A percentile compares a stretch with the other conserved stretches of the same genome.
Conservation (phyloP, 2,888 invertebrate genomes). For the Pristionchus mayeri region DNA sequence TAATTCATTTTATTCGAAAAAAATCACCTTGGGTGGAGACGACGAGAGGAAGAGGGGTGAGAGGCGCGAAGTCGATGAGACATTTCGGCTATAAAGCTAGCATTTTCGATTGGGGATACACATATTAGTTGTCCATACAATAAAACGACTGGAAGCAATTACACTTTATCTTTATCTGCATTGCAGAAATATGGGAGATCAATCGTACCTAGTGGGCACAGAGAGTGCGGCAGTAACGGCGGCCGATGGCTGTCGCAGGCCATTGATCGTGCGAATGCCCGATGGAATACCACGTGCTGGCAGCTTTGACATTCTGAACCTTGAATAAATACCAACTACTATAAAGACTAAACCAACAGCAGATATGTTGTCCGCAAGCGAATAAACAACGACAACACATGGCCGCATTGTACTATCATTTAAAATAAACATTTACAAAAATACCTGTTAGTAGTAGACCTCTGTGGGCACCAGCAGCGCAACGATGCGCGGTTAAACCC, state of each 20-base stretch:
- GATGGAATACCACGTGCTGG: constrained; percentile 58
- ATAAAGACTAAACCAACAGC: background rate
- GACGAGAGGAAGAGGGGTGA: constrained; percentile 52
- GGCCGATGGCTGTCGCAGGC: constrained; percentile 60
- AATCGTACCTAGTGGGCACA: constrained; percentile 51
- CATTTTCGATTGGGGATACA: background rate
- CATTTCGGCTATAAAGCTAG: constrained; percentile 37
- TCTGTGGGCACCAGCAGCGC: constrained; percentile 2
- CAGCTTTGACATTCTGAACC: constrained; percentile 64
- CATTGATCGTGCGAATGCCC: constrained; percentile 60
- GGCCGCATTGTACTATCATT: background rate
- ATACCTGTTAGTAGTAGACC: constrained; percentile 7
- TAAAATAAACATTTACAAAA: background rate
- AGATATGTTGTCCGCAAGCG: no score
- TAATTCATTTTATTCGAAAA: background rate
- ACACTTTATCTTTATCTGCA: no score
- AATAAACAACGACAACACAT: background rate
- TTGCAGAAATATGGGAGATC: no score
- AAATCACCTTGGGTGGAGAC: constrained; percentile 50
- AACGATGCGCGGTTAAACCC: constrained; percentile 41
- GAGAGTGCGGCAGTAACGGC: constrained; percentile 56
- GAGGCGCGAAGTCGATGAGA: constrained; percentile 55
- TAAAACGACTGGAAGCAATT: no score
- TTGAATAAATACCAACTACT: background rate
- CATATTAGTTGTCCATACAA: no score